phyloP scores from a whole-genome alignment of 2,797 vertebrate species.

The Molossus alvarezi region DNA sequence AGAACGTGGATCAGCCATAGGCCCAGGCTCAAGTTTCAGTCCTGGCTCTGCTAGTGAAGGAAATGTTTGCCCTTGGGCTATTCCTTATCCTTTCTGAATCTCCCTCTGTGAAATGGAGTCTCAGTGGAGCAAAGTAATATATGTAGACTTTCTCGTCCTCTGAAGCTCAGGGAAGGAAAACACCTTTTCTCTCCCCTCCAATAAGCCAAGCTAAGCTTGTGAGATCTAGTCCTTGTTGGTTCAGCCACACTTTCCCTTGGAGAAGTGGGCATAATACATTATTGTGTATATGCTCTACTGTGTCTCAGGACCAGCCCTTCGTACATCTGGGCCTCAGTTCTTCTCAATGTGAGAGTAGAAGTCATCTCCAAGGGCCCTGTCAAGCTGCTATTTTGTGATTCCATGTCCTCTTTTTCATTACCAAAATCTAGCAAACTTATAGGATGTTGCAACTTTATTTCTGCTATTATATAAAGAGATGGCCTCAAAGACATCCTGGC shows the following conservation, averaged over 20 bases:
- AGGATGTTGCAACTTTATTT: constrained; percentile 32
- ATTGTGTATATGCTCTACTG: fast-evolving
- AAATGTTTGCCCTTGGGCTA: not conserved
- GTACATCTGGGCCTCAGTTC: not conserved
- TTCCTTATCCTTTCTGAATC: not conserved
- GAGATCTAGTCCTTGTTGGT: not conserved
- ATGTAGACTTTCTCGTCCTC: not conserved
- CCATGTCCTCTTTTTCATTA: not conserved
- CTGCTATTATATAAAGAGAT: constrained; percentile 18
- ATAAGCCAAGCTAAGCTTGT: not conserved
- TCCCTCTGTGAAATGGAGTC: not conserved
- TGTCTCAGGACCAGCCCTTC: not conserved
- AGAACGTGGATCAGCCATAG: fast-evolving
- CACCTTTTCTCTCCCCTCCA: not conserved
- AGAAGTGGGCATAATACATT: too few relatives aligned
- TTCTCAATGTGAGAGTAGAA: not conserved
- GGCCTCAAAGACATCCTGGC: not conserved
- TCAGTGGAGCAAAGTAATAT: not conserved
- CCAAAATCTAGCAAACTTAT: not conserved
- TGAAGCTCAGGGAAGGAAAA: not conserved
- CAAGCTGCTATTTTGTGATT: not conserved
- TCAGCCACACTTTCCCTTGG: fast-evolving
- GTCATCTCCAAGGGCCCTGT: not conserved
- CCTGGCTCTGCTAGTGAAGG: not conserved
- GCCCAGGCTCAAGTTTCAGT: not conserved